These are phyloP conservation scores for Miltochrista miniata DNA, from an alignment of 2,888 invertebrate genomes.

Conservation along the genomic window DNA sequence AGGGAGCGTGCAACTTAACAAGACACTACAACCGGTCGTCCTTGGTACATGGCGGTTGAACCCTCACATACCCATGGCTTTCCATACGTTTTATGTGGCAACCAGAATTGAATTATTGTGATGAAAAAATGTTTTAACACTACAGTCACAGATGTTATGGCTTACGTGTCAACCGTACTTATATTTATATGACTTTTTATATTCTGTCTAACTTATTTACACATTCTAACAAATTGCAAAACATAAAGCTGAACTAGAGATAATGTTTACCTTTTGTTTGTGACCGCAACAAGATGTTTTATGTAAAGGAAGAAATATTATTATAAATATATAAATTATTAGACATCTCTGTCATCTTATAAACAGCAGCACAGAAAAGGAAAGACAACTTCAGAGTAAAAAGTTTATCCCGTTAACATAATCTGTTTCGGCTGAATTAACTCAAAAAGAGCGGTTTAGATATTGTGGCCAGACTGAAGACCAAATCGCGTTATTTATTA, in stretches of 20 bases:
- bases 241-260: no score
- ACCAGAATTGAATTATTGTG: conserved; percentile 18
- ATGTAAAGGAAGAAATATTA: no score
- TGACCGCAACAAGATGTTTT: no score
- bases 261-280: no score
- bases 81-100: conserved; percentile 36
- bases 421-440: conserved; percentile 62
- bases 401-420: conserved; percentile 67
- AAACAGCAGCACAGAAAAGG: conserved; percentile 33
- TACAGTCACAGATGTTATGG: neutral
- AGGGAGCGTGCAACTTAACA: conserved; percentile 17
- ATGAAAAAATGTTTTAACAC: conserved; percentile 22
- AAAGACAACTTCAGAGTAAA: conserved; percentile 20
- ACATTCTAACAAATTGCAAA: no score
- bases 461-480: conserved; percentile 66
- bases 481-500: conserved; percentile 81
- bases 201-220: no score
- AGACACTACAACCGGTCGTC: conserved; percentile 42
- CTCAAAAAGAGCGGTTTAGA: conserved; percentile 58
- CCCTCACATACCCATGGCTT: conserved; percentile 45
- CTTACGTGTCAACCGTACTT: no score
- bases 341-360: conserved; percentile 20
- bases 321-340: conserved; percentile 17
- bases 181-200: no score
- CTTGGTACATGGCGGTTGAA: conserved; percentile 53